A percentile compares a stretch with the other conserved stretches of the same genome.
phyloP scores from a whole-genome alignment of 2,888 invertebrate species.

The Rhimphoctona megacephalus region DNA sequence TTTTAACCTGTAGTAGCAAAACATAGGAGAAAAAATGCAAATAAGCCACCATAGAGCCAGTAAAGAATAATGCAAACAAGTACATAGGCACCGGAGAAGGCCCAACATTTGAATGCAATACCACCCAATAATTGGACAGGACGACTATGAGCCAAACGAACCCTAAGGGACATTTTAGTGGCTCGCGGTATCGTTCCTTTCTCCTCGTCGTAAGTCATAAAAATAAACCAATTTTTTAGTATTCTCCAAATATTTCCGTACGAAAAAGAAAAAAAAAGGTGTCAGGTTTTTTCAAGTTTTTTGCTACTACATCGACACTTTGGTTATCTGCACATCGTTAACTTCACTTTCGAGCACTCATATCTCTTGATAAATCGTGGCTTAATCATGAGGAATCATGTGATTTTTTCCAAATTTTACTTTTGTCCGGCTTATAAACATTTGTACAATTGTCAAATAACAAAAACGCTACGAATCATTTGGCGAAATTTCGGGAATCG shows the following conservation, averaged over 20 bases:
- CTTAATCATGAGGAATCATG: conserved; percentile 46
- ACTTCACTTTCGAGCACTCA: conserved; percentile 30
- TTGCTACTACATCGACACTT: conserved; percentile 51
- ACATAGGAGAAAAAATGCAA: conserved; percentile 90
- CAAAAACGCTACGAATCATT: not conserved
- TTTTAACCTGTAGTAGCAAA: conserved; percentile 89
- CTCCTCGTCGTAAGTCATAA: conserved; percentile 57
- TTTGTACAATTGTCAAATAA: conserved; percentile 7
- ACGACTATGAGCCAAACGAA: conserved; percentile 81
- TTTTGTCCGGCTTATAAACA: conserved; percentile 21
- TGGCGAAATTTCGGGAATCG: not conserved
- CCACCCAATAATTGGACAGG: conserved; percentile 85
- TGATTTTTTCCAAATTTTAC: conserved; percentile 7
- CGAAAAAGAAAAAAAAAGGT: conserved; percentile 7
- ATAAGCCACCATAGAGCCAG: conserved; percentile 93
- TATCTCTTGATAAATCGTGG: conserved; percentile 26
- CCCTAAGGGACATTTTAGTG: conserved; percentile 77
- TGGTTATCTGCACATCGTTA: conserved; percentile 59
- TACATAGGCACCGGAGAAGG: conserved; percentile 90
- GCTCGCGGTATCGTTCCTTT: conserved; percentile 45
- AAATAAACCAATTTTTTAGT: conserved; percentile 8
- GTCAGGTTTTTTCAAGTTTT: not conserved
- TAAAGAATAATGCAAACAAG: conserved; percentile 92
- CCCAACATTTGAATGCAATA: conserved; percentile 91
- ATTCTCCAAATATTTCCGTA: not conserved